Evolutionary conservation across 2,797 vertebrate species (phyloP), one percentile per base, ranked within the genome.

Genomic region (Atherinosoma microstoma): DNA sequence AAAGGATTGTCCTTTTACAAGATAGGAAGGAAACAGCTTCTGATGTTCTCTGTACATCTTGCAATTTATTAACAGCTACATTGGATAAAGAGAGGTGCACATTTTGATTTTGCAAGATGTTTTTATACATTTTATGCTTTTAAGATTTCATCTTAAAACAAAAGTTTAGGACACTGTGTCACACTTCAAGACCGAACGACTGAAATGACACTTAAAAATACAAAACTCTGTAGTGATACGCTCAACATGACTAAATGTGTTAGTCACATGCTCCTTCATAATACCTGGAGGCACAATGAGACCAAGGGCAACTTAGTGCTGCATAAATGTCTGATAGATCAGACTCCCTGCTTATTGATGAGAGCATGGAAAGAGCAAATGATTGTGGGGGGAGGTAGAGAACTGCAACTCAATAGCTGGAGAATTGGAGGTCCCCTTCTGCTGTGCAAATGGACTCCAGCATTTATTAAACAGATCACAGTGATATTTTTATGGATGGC

Each of bases 281-380:
- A 53, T 36, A 36, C 22, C 6, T 53, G 35, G 64, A 1, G 20
- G 47, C 64, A 67, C 63, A 73, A 67, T 62, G 60, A 70, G 29
- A 76, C 58, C 56, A 67, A 58, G 72, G 74, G 49, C 56, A 68
- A 58, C 38, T 57, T 63, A 42, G 56, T 30, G 32, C 67, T 66
- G 72, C 75, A 81, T 61, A 82, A 76, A 67, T 82, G 85, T 72
- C 78, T 65, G 75, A 75, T 67, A 61, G 57, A 69, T 67, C 68
- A 57, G 69, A 76, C 66, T 78, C 73, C 79, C 68, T 76, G 76
- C 84, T 84, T 85, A 90, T 85, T 84, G 83, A 92, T 90, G 79
- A 86, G 73, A 57, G 60, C 57, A 62, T 24, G 70, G 51, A 60
- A 73, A 64, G 58, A 73, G 60, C 2, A 36, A 65, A 58, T 72